These are phyloP conservation scores for Oenanthe melanoleuca DNA, from an alignment of 2,113 vertebrate genomes.

Conservation along the genomic window DNA sequence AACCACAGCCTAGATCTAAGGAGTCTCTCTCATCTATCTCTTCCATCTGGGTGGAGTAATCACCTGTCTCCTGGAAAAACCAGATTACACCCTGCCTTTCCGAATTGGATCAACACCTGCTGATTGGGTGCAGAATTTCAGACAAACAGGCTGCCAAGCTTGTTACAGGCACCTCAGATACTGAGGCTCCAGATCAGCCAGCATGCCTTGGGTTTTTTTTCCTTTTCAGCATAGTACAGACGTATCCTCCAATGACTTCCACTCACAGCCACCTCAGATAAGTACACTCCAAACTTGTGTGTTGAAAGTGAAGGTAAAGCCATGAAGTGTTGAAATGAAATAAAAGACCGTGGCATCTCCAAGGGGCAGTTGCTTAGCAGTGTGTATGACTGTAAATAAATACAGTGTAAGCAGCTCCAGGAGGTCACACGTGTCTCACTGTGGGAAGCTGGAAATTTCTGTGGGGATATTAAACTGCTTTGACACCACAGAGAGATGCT, in stretches of 20 bases:
- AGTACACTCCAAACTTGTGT: not conserved
- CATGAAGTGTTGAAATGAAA: constrained; percentile 21
- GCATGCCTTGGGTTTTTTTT: not conserved
- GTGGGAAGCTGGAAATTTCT: not conserved
- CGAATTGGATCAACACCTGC: constrained; percentile 11
- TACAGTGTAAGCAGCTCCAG: not conserved
- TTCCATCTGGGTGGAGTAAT: constrained; percentile 19
- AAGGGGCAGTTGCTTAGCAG: constrained; percentile 34
- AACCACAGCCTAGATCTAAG: constrained; percentile 40
- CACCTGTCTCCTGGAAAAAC: constrained; percentile 5
- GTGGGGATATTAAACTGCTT: not conserved
- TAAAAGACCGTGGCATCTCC: not conserved
- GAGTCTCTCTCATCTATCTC: not conserved
- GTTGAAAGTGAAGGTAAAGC: not conserved
- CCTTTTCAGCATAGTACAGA: not conserved
- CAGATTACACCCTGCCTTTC: not conserved
- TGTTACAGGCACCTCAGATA: not conserved
- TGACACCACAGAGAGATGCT: not conserved
- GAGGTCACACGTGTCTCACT: not conserved
- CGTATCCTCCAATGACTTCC: not conserved
- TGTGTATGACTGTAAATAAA: constrained; percentile 22
- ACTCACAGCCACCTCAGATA: not conserved
- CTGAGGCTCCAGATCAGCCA: not conserved
- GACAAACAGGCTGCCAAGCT: not conserved
- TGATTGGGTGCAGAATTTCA: constrained; percentile 24